A percentile compares a stretch with the other conserved stretches of the same genome.
Conservation (phyloP, 2,888 invertebrate genomes). For the Rhyacophila evoluta region DNA sequence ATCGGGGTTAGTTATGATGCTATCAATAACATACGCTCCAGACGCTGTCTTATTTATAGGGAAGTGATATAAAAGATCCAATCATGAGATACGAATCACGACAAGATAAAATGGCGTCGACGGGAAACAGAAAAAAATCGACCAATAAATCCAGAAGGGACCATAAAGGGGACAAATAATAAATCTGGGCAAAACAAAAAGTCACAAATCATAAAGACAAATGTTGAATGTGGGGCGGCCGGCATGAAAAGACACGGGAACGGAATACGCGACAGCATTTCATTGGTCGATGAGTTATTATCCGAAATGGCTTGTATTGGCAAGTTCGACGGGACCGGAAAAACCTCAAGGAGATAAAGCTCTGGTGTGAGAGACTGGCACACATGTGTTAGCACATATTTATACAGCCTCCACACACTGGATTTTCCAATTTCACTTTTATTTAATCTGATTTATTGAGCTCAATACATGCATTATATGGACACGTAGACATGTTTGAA, state of each 20-base stretch:
- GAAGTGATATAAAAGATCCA: conserved; percentile 24
- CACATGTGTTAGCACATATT: neutral
- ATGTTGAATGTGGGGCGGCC: conserved; percentile 34
- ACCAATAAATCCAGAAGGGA: conserved; percentile 27
- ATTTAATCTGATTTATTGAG: too few relatives aligned
- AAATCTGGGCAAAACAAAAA: conserved; percentile 37
- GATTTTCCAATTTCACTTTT: too few relatives aligned
- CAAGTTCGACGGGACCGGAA: neutral
- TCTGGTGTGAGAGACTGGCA: neutral
- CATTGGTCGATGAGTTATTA: conserved; percentile 39
- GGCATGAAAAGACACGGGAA: conserved; percentile 32
- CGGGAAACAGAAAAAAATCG: conserved; percentile 19
- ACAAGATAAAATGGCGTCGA: conserved; percentile 22
- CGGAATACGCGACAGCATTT: conserved; percentile 27
- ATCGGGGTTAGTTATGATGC: neutral
- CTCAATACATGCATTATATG: too few relatives aligned
- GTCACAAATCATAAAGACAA: conserved; percentile 47
- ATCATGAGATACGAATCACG: conserved; percentile 16
- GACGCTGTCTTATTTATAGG: conserved; percentile 14
- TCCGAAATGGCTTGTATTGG: conserved; percentile 20
- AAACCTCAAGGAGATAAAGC: neutral
- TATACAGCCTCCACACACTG: too few relatives aligned
- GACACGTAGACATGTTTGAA: too few relatives aligned
- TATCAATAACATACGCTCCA: conserved; percentile 18
- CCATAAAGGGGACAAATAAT: conserved; percentile 26